Evolutionary conservation across 1,140 invertebrate genomes (phyloP).

Genomic region (Plutomurus gul): DNA sequence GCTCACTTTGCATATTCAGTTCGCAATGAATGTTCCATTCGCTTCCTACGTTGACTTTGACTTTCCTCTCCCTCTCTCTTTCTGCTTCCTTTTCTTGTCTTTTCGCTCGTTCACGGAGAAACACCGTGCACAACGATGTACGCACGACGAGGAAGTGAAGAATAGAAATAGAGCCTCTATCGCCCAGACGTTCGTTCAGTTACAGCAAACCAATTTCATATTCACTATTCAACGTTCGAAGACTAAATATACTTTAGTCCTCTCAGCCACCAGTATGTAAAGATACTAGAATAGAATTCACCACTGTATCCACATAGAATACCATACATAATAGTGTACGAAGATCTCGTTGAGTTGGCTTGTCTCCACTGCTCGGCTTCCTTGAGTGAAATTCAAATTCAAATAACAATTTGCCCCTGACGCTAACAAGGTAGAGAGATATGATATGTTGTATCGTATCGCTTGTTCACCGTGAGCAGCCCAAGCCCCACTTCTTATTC

Average conservation of each 20-base stretch:
- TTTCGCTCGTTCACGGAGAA: no score
- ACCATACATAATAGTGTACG: neutral
- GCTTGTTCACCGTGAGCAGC: no score
- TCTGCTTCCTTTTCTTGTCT: no score
- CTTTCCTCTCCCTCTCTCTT: no score
- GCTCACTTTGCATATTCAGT: no score
- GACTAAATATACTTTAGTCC: neutral
- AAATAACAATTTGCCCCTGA: conserved; percentile 38
- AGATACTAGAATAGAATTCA: no score
- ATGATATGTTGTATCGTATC: neutral
- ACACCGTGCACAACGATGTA: no score
- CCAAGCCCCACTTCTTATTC: no score
- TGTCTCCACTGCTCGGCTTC: neutral
- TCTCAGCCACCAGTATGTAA: no score
- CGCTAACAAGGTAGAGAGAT: conserved; percentile 31
- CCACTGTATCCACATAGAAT: neutral
- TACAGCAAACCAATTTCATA: neutral
- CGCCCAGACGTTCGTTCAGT: neutral
- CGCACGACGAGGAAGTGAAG: neutral
- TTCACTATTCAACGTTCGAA: neutral
- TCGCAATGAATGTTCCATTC: no score
- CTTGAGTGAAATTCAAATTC: conserved; percentile 34
- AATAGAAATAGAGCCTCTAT: neutral
- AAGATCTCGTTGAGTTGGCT: neutral
- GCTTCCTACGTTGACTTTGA: no score